Percentiles rank a stretch among this genome's conserved stretches.
phyloP scores from a whole-genome alignment of 37 sponge, comb jelly and placozoan genomes.

The Eunapius fragilis region DNA sequence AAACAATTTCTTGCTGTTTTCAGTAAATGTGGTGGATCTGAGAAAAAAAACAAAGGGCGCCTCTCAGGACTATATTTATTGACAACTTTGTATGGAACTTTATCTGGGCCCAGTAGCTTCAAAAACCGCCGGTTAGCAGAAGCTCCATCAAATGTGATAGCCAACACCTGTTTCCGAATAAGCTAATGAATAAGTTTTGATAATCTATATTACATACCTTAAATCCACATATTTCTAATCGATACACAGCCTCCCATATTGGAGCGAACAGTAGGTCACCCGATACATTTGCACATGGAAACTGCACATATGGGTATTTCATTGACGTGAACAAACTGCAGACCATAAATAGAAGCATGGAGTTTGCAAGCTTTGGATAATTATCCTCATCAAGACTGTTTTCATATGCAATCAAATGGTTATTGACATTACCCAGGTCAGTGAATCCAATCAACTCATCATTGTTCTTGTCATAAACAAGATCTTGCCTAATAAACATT shows the following conservation, averaged over 20 bases:
- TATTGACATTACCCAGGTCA: conserved; percentile 42
- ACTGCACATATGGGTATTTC: conserved; percentile 13
- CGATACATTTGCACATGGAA: conserved; percentile 1
- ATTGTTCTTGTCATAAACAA: conserved; percentile 56
- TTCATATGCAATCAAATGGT: conserved; percentile 19
- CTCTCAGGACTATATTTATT: neutral
- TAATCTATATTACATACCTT: neutral
- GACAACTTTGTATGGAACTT: neutral
- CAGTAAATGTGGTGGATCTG: conserved; percentile 21
- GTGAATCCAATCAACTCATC: conserved; percentile 50
- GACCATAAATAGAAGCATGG: conserved; percentile 21
- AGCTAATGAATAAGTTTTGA: neutral
- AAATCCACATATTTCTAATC: neutral
- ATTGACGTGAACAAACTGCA: neutral
- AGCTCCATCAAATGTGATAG: conserved; percentile 18
- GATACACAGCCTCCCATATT: conserved; percentile 14
- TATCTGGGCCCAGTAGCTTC: no score
- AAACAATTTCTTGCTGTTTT: conserved; percentile 39
- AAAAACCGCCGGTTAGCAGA: conserved; percentile 10
- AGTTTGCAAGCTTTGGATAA: neutral
- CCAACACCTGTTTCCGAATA: neutral
- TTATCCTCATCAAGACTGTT: no score
- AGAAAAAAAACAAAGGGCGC: conserved; percentile 11
- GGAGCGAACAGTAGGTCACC: conserved; percentile 9
- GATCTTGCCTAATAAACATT: conserved; percentile 50